phyloP scores from a whole-genome alignment of 2,797 vertebrate species.

The Knipowitschia caucasica region DNA sequence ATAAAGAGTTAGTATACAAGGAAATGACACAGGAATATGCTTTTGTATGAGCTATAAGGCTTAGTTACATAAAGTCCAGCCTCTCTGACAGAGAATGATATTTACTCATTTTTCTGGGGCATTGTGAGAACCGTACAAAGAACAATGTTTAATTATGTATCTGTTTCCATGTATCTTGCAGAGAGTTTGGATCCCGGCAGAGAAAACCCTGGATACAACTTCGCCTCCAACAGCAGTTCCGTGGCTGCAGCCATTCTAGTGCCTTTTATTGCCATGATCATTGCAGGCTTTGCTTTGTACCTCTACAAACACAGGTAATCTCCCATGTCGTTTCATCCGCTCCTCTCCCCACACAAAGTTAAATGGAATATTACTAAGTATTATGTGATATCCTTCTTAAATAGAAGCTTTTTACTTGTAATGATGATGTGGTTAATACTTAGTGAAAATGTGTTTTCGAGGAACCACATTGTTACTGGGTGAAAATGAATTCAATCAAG shows the following conservation, averaged over 20 bases:
- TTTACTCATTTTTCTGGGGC: background rate
- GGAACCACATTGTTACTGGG: too few relatives aligned
- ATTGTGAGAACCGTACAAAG: background rate
- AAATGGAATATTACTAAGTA: background rate
- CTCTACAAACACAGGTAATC: constrained; percentile 98
- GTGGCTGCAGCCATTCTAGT: constrained; percentile 98
- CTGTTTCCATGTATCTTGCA: constrained; percentile 37
- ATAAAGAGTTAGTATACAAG: too few relatives aligned
- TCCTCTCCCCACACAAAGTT: background rate
- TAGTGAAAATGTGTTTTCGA: too few relatives aligned
- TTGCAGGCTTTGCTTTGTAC: constrained; percentile 97
- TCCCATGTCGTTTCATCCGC: background rate
- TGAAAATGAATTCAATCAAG: too few relatives aligned
- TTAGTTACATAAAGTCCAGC: background rate
- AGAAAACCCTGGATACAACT: constrained; percentile 86
- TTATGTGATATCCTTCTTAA: too few relatives aligned
- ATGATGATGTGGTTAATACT: too few relatives aligned
- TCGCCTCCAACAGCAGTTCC: constrained; percentile 97
- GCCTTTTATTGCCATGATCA: constrained; percentile 99
- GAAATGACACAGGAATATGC: too few relatives aligned
- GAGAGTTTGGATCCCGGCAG: constrained; percentile 79
- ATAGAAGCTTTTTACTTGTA: background rate
- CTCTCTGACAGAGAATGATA: background rate
- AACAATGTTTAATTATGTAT: constrained; percentile 8
- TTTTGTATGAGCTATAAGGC: too few relatives aligned